A percentile compares a stretch with the other conserved stretches of the same genome.
Evolutionary conservation across 2,113 vertebrate species (phyloP).

Genomic region (Crypturellus undulatus): DNA sequence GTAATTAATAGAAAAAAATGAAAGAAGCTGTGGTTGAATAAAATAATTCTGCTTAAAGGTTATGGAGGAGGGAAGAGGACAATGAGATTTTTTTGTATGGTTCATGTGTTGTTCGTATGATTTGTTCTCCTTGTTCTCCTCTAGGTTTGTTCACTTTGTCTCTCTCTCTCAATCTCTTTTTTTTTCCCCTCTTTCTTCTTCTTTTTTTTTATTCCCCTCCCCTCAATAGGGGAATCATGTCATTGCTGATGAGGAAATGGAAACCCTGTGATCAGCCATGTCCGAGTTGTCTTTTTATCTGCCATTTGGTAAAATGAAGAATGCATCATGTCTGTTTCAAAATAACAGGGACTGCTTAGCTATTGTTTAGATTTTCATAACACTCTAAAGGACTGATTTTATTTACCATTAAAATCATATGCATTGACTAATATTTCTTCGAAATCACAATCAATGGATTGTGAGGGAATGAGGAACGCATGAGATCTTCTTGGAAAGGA

Average conservation of each 20-base stretch:
- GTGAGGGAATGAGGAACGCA: background rate
- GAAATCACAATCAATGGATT: background rate
- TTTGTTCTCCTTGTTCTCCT: background rate
- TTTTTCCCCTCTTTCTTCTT: background rate
- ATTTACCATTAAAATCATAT: background rate
- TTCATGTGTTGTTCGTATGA: background rate
- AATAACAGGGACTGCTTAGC: background rate
- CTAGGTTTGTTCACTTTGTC: background rate
- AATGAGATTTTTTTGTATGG: background rate
- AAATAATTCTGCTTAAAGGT: background rate
- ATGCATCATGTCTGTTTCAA: background rate
- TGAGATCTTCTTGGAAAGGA: background rate
- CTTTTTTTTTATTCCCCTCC: background rate
- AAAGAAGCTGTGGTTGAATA: background rate
- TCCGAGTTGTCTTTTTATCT: background rate
- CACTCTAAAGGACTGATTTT: background rate
- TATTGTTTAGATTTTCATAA: background rate
- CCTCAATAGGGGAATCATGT: background rate
- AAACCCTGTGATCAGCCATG: background rate
- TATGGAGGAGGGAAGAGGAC: background rate
- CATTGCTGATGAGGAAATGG: background rate
- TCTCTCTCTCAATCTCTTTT: background rate
- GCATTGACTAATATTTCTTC: background rate
- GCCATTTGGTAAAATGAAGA: background rate
- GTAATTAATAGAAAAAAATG: background rate